phyloP scores from a whole-genome alignment of 2,797 vertebrate genomes.

The Amblyraja radiata region DNA sequence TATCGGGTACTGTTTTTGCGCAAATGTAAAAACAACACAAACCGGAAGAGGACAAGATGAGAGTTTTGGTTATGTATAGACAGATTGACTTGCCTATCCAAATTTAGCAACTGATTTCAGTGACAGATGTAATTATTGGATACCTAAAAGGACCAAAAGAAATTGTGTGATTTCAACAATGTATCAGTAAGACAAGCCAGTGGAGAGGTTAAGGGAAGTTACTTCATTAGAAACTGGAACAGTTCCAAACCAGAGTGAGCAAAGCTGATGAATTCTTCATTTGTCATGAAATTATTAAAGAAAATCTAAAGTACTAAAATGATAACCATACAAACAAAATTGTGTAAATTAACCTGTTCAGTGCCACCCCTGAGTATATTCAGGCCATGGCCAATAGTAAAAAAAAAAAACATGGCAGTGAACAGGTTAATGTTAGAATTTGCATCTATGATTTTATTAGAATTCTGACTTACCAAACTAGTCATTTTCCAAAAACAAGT shows the following conservation, averaged over 20 bases:
- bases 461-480: background rate
- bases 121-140: background rate
- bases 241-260: background rate
- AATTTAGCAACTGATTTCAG: background rate
- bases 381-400: too few species aligned
- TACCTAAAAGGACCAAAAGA: background rate
- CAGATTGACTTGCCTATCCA: background rate
- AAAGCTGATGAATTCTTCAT: background rate
- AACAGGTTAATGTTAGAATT: background rate
- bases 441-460: background rate
- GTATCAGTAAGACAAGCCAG: background rate
- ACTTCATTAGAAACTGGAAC: background rate
- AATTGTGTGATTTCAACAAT: background rate
- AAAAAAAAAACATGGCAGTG: too few species aligned
- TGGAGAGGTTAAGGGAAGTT: background rate
- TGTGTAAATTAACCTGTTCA: too few species aligned
- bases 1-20: too few species aligned
- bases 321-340: too few species aligned
- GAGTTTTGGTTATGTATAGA: too few species aligned
- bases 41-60: too few species aligned
- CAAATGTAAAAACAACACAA: too few species aligned
- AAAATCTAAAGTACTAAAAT: background rate
- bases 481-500: background rate
- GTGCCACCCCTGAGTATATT: too few species aligned
- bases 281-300: background rate